phyloP scores from a whole-genome alignment of 2,113 vertebrate genomes.

The Labeo catla region DNA sequence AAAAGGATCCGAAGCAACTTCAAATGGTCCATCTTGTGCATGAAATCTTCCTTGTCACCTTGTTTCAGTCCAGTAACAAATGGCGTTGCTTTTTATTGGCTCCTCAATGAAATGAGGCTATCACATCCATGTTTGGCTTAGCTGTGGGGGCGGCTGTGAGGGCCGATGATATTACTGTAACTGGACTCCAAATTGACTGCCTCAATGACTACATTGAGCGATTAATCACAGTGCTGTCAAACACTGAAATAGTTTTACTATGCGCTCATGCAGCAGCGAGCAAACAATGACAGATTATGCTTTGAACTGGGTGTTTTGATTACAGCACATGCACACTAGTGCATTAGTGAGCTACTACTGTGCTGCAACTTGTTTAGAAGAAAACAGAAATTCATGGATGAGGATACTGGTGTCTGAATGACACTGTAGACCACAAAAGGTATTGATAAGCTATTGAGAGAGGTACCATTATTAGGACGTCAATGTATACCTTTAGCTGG shows the following conservation, averaged over 20 bases:
- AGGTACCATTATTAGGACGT: neutral
- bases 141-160: neutral
- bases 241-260: neutral
- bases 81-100: neutral
- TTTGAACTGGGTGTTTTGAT: constrained; percentile 24
- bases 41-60: constrained; percentile 53
- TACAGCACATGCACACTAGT: neutral
- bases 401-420: neutral
- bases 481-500: neutral
- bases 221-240: constrained; percentile 33
- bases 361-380: neutral
- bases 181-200: constrained; percentile 27
- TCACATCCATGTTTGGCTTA: neutral
- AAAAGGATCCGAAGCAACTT: constrained; percentile 48
- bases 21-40: constrained; percentile 39
- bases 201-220: constrained; percentile 22
- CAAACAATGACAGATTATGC: neutral
- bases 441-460: neutral
- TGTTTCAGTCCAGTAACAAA: constrained; percentile 24
- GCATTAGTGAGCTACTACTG: neutral
- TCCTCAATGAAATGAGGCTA: constrained; percentile 33
- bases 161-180: constrained; percentile 34
- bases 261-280: neutral
- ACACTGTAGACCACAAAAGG: neutral
- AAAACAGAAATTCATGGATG: neutral